A percentile compares a stretch with the other conserved stretches of the same genome.
phyloP scores from a whole-genome alignment of 1,140 invertebrate genomes.

The Drosophila yakuba region DNA sequence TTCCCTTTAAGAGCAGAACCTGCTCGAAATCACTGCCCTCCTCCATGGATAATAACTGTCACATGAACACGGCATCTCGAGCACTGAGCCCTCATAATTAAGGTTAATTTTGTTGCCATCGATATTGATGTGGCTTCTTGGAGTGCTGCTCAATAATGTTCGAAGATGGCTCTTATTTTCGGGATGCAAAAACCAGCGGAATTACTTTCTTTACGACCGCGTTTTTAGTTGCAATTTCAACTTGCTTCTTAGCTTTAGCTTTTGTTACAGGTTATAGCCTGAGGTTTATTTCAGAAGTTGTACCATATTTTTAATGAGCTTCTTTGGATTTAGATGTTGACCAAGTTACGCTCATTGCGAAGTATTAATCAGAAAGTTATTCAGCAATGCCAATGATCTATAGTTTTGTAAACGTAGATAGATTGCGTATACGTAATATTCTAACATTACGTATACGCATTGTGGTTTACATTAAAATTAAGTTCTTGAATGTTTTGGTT shows the following conservation, averaged over 20 bases:
- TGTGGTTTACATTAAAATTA: neutral
- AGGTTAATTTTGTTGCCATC: constrained; percentile 55
- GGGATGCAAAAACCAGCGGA: constrained; percentile 24
- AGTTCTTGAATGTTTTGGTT: too few relatives aligned
- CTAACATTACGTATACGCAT: neutral
- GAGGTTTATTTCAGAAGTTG: constrained; percentile 17
- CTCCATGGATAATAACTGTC: constrained; percentile 26
- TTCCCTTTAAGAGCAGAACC: neutral
- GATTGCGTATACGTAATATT: too few relatives aligned
- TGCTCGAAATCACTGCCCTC: constrained; percentile 28
- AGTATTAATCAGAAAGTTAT: too few relatives aligned
- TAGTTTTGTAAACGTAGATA: neutral
- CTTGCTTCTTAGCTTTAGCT: constrained; percentile 2
- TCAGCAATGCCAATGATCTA: too few relatives aligned
- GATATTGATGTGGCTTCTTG: constrained; percentile 51
- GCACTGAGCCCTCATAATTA: constrained; percentile 53
- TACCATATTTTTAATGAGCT: constrained; percentile 23
- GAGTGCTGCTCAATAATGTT: constrained; percentile 2
- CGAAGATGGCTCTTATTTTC: neutral
- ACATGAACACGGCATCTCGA: constrained; percentile 26
- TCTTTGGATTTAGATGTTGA: constrained; percentile 6
- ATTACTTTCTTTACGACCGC: constrained; percentile 34
- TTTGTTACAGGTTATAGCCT: constrained; percentile 17
- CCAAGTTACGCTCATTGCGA: neutral
- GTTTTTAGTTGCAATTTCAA: constrained; percentile 27